These are phyloP conservation scores for Karalla daura DNA, from an alignment of 2,797 vertebrate genomes.

Conservation along the genomic window DNA sequence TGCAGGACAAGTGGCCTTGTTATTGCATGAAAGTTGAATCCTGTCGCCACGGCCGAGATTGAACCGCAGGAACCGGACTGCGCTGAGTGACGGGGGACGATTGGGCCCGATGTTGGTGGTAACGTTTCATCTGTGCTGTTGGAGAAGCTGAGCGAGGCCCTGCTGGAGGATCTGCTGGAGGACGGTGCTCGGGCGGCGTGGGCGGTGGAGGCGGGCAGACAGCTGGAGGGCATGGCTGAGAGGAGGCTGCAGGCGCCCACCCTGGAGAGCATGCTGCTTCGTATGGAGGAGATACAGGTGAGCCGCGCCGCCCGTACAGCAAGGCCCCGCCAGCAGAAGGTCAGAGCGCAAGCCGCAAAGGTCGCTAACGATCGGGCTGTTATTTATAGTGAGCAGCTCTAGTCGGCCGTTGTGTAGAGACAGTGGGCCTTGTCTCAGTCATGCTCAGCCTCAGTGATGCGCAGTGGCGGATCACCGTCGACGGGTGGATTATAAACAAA, in stretches of 20 bases:
- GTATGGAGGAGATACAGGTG: constrained; percentile 98
- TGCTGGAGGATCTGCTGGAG: constrained; percentile 82
- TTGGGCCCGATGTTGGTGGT: background rate
- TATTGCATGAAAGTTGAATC: constrained; percentile 2
- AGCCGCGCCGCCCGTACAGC: constrained; percentile 39
- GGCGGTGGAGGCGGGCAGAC: constrained; percentile 61
- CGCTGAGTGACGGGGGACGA: too few relatives aligned
- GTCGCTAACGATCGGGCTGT: constrained; percentile 38
- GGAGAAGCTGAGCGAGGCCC: constrained; percentile 70
- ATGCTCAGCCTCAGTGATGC: constrained; percentile 8
- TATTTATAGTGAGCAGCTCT: constrained; percentile 57
- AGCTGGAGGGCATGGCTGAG: constrained; percentile 53
- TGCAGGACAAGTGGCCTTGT: background rate
- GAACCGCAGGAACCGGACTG: background rate
- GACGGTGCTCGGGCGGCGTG: constrained; percentile 69
- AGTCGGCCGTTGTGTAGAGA: constrained; percentile 37
- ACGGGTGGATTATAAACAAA: constrained; percentile 16
- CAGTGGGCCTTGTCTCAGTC: constrained; percentile 2
- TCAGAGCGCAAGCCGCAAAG: constrained; percentile 49
- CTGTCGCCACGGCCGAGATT: background rate
- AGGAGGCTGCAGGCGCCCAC: constrained; percentile 67
- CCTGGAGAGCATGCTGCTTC: constrained; percentile 91
- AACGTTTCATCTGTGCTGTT: background rate
- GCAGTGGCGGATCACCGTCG: background rate
- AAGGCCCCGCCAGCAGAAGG: constrained; percentile 31